phyloP scores from a whole-genome alignment of 1,140 invertebrate species.

The Leptopilina clavipes region DNA sequence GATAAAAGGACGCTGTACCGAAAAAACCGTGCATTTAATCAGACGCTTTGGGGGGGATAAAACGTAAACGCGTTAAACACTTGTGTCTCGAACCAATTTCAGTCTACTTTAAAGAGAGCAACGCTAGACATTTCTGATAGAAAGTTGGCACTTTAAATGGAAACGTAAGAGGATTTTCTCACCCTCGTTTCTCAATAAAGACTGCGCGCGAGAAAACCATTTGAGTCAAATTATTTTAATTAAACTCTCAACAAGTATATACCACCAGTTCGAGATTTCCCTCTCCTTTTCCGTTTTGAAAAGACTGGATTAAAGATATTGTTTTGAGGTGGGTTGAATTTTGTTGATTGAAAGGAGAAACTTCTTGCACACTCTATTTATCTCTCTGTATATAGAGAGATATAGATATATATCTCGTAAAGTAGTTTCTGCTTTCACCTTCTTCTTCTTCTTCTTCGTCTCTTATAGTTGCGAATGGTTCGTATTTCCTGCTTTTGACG shows the following conservation, averaged over 20 bases:
- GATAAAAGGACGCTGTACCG: too few relatives aligned
- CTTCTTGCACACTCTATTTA: not conserved
- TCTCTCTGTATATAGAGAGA: not conserved
- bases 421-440: not conserved
- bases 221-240: not conserved
- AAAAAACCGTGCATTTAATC: too few relatives aligned
- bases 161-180: not conserved
- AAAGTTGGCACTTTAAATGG: not conserved
- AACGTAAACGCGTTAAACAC: slow-evolving; percentile 1
- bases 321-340: not conserved
- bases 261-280: not conserved
- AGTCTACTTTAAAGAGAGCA: not conserved
- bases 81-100: not conserved
- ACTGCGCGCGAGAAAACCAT: not conserved
- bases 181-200: not conserved
- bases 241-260: not conserved
- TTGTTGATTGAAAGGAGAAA: slow-evolving; percentile 6
- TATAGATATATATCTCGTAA: not conserved
- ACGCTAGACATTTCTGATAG: not conserved
- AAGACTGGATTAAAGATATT: not conserved
- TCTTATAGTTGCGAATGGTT: slow-evolving; percentile 16
- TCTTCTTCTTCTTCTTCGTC: not conserved
- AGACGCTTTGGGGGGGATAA: not conserved
- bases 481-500: slow-evolving; percentile 62
- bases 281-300: not conserved